Base-by-base conservation (phyloP, 2,888 invertebrate genomes). In the Synanthedon vespiformis region DNA sequence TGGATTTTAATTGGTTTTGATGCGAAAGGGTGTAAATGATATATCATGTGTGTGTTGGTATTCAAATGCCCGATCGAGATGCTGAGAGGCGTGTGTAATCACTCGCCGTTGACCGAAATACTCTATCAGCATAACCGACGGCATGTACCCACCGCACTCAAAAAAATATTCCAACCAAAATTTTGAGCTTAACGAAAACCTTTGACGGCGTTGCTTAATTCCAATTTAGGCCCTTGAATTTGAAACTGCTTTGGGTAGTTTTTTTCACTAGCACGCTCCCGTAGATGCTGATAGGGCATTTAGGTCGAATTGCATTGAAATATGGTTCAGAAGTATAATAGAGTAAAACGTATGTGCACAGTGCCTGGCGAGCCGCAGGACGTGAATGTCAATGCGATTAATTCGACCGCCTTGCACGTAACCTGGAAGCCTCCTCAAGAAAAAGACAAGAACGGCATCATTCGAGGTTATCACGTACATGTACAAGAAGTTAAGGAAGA, bases 281-380 rank as follows among this genome's bases (percentile, higher is more conserved):
- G 80, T 87, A 87, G 87, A 84, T 87, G 87, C 87, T 87, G 87
- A 85, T 87, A 87, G 86, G 87, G 86, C 85, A 80, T 81, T 83
- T 81, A 84, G 82, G 84, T 83, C 80, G 65, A 56, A 51, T 55
- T 67, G 52, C 56, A 56, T 51, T 55, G 27, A 67, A 61, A 60
- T 79, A 13, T 52, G 71, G 79, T 55, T 64, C 64, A 58, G 61
- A 57, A 66, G 52, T 67, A 67, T 82, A 62, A 82, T 63, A 62
- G 60, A 34, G 10, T 34, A 16, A 16, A 22, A 27, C 55, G 57
- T 70, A 62, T 78, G 63, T 79, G 61, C 89, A 86, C 92, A 99
- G 99, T 99, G 90, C 99, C 99, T 66, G 98, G 98, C 61, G 95
- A 97, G 85, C 99, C 99, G 50, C 94, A 95, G 81, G 95, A 96